Conservation (phyloP, 2,113 vertebrate genomes). For the Engystomops pustulosus region DNA sequence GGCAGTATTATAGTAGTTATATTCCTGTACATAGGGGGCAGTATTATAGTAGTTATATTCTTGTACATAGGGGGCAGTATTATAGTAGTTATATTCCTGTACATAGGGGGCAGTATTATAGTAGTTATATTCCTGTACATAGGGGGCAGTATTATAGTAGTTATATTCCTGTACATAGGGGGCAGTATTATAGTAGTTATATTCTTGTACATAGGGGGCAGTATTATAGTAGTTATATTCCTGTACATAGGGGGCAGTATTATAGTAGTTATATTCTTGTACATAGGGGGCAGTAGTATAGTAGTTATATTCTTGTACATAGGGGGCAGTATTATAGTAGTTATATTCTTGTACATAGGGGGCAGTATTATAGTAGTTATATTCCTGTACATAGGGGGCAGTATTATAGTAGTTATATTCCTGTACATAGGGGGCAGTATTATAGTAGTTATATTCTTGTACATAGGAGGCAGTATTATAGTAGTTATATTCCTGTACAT, state of each 20-base stretch:
- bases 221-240: neutral
- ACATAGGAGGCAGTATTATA: neutral
- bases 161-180: neutral
- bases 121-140: neutral
- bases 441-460: neutral
- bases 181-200: slow-evolving; percentile 10
- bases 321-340: no score
- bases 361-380: neutral
- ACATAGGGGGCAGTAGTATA: neutral
- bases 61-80: neutral
- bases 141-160: neutral
- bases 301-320: no score
- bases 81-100: slow-evolving; percentile 17
- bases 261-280: neutral
- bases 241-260: neutral
- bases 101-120: no score
- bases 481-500: neutral
- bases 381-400: neutral
- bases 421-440: no score
- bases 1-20: no score
- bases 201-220: no score
- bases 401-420: slow-evolving; percentile 16
- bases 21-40: neutral
- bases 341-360: neutral
- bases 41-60: neutral